These are phyloP conservation scores for Seira musarum DNA, from an alignment of 2,888 invertebrate genomes.

Conservation along the genomic window DNA sequence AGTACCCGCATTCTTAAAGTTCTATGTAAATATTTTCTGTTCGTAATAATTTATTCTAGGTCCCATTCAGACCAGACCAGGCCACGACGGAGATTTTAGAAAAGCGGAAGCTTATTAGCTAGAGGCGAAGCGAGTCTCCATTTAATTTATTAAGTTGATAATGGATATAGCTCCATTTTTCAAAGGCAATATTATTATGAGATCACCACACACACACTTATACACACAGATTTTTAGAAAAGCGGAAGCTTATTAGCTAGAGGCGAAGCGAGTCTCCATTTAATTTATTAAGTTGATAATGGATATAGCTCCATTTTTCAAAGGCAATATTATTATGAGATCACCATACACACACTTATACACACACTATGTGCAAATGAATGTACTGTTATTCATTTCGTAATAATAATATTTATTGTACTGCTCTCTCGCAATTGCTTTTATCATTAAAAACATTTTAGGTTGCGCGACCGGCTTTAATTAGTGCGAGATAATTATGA, in stretches of 20 bases:
- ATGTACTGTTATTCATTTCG: neutral
- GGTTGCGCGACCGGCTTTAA: slow-evolving; percentile 59
- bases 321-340: neutral
- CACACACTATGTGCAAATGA: neutral
- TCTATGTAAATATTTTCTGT: slow-evolving; percentile 13
- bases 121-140: slow-evolving; percentile 54
- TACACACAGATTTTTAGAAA: slow-evolving; percentile 35
- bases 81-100: slow-evolving; percentile 7
- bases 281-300: slow-evolving; percentile 59
- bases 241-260: slow-evolving; percentile 59
- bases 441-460: slow-evolving; percentile 54
- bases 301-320: neutral
- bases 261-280: slow-evolving; percentile 55
- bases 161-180: slow-evolving; percentile 6
- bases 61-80: neutral
- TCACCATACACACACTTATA: neutral
- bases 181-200: neutral
- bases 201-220: neutral
- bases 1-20: neutral
- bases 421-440: neutral
- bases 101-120: slow-evolving; percentile 57
- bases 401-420: neutral
- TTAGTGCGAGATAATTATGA: slow-evolving; percentile 61
- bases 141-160: slow-evolving; percentile 61
- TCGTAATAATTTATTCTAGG: slow-evolving; percentile 29